A percentile compares a stretch with the other conserved stretches of the same genome.
These are phyloP conservation scores for Dipodomys spectabilis DNA, from an alignment of 2,113 vertebrate genomes.

Conservation along the genomic window DNA sequence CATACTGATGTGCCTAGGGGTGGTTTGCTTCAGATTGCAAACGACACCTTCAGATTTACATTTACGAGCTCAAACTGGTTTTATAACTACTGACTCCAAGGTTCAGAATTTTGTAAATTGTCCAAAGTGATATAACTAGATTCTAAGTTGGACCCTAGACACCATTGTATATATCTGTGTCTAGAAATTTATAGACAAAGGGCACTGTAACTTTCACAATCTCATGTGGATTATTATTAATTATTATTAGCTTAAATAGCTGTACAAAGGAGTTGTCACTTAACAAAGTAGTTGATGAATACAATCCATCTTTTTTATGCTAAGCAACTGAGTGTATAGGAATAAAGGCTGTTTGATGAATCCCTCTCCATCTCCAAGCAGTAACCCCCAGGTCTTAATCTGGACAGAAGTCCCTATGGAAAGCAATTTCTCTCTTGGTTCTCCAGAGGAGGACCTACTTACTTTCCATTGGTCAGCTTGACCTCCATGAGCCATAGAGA, in stretches of 20 bases:
- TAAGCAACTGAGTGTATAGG: not conserved
- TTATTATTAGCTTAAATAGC: not conserved
- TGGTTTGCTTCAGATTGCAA: slow-evolving; percentile 33
- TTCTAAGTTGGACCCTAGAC: not conserved
- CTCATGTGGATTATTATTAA: not conserved
- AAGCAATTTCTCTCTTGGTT: not conserved
- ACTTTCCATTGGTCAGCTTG: not conserved
- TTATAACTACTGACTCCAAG: slow-evolving; percentile 13
- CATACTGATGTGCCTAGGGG: not conserved
- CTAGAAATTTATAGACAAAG: not conserved
- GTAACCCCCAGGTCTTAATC: not conserved
- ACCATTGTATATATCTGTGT: not conserved
- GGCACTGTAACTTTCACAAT: not conserved
- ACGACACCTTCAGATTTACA: not conserved
- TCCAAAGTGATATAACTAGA: not conserved
- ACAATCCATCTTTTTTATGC: too few relatives aligned
- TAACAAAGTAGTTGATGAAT: too few relatives aligned
- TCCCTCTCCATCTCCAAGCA: not conserved
- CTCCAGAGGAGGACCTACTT: not conserved
- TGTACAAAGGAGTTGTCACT: too few relatives aligned
- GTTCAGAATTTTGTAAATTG: not conserved
- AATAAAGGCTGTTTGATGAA: not conserved
- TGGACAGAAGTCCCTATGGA: not conserved
- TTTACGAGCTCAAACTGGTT: not conserved
- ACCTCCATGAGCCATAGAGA: not conserved